Conservation (phyloP, 2,113 vertebrate species). For the Physeter macrocephalus region DNA sequence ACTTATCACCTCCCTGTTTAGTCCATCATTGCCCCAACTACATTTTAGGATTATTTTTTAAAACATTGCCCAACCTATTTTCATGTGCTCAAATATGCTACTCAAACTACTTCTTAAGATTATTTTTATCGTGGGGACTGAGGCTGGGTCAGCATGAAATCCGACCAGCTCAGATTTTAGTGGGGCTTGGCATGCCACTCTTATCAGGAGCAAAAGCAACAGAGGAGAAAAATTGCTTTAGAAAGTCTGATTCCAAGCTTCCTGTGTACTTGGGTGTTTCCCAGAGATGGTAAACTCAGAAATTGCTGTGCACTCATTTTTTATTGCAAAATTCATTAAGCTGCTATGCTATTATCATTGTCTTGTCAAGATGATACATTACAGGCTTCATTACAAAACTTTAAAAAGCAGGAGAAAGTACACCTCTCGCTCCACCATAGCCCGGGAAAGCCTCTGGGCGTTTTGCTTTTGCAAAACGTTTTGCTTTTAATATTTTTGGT, state of each 20-base stretch:
- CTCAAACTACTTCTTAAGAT: neutral
- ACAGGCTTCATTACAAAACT: slow-evolving; percentile 70
- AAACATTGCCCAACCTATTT: neutral
- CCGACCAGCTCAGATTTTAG: slow-evolving; percentile 36
- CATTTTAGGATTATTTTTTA: neutral
- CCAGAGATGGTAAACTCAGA: slow-evolving; percentile 62
- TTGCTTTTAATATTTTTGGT: neutral
- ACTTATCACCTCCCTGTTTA: neutral
- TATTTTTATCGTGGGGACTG: slow-evolving; percentile 8
- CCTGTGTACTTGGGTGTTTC: slow-evolving; percentile 60
- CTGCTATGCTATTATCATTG: slow-evolving; percentile 59
- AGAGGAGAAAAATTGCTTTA: neutral
- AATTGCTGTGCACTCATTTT: slow-evolving; percentile 65
- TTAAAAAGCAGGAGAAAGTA: slow-evolving; percentile 56
- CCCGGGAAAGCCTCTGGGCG: slow-evolving; percentile 30
- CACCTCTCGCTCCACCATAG: slow-evolving; percentile 23
- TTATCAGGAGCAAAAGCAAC: neutral
- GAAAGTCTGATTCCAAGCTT: slow-evolving; percentile 32
- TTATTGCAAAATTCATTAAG: slow-evolving; percentile 76
- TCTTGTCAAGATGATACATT: slow-evolving; percentile 73
- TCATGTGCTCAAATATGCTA: neutral
- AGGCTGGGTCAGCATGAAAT: neutral
- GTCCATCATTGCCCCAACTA: neutral
- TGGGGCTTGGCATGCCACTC: neutral
- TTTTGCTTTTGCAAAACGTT: slow-evolving; percentile 9